Percentiles rank a stretch among this genome's conserved stretches.
Conservation (phyloP, 2,888 invertebrate genomes). For the Andrena chrysosceles region DNA sequence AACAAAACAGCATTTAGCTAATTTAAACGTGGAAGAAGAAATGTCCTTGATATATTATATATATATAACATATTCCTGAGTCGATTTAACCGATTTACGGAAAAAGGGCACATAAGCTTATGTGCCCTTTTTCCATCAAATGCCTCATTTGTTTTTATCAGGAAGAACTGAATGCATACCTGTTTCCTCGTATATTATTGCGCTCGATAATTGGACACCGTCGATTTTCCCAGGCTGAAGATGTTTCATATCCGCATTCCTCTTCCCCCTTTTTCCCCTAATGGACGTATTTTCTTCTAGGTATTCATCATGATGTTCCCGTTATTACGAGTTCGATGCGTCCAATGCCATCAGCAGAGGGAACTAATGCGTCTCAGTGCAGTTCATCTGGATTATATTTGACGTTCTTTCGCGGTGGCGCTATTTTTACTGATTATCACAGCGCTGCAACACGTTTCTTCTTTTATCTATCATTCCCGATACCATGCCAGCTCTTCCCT, state of each 20-base stretch:
- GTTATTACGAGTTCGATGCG: constrained; percentile 54
- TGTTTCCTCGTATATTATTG: not conserved
- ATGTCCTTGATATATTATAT: too few relatives aligned
- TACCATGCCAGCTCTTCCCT: not conserved
- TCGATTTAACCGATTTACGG: too few relatives aligned
- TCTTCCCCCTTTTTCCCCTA: not conserved
- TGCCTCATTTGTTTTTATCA: not conserved
- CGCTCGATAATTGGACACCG: constrained; percentile 12
- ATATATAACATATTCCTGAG: too few relatives aligned
- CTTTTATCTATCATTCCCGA: constrained; percentile 35
- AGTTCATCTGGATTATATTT: constrained; percentile 67
- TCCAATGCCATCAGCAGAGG: constrained; percentile 41
- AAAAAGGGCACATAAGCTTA: too few relatives aligned
- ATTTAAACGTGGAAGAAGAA: too few relatives aligned
- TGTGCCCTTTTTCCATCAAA: too few relatives aligned
- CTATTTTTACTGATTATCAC: constrained; percentile 57
- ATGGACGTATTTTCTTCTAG: constrained; percentile 12
- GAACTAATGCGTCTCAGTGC: constrained; percentile 40
- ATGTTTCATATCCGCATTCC: not conserved
- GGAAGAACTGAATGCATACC: not conserved
- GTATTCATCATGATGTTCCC: constrained; percentile 60
- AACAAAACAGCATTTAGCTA: too few relatives aligned
- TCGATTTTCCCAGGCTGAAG: not conserved
- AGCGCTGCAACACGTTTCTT: constrained; percentile 55
- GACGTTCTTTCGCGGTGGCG: constrained; percentile 50